Percentiles rank a stretch among this genome's conserved stretches.
Conservation (phyloP, 2,113 vertebrate genomes). For the Sebastes schlegelii region DNA sequence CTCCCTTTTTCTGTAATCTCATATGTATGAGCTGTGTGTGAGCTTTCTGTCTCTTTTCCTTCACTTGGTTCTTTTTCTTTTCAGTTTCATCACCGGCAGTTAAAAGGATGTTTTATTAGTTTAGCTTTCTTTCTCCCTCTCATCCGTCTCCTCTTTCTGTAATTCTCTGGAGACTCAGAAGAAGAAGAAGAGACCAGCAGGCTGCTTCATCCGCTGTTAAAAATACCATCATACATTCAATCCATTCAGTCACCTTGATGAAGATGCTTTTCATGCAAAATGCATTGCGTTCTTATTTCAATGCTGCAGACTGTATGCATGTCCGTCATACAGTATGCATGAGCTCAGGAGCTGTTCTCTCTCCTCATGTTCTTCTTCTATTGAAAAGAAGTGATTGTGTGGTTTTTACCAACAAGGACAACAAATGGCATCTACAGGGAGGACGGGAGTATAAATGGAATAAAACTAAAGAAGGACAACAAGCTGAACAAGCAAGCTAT, state of each 20-base stretch:
- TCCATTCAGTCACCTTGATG: neutral
- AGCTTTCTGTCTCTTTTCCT: neutral
- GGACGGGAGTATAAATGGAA: neutral
- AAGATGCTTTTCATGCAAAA: neutral
- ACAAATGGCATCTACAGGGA: neutral
- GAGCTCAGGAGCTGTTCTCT: neutral
- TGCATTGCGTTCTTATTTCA: neutral
- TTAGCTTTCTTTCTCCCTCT: constrained; percentile 11
- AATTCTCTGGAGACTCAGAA: neutral
- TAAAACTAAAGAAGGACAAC: neutral
- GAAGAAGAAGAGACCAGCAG: neutral
- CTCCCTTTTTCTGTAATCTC: neutral
- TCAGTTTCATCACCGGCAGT: neutral
- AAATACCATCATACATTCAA: neutral
- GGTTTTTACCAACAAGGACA: neutral
- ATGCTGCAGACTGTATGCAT: neutral
- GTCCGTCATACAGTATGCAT: neutral
- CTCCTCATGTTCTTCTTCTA: neutral
- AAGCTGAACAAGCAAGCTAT: neutral
- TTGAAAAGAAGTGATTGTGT: neutral
- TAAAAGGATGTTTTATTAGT: constrained; percentile 10
- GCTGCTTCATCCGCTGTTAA: constrained; percentile 1
- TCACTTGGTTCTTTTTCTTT: neutral
- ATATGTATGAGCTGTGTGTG: neutral
- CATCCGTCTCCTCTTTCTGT: neutral